These are phyloP conservation scores for Manis pentadactyla DNA, from an alignment of 2,797 vertebrate species.

Conservation along the genomic window DNA sequence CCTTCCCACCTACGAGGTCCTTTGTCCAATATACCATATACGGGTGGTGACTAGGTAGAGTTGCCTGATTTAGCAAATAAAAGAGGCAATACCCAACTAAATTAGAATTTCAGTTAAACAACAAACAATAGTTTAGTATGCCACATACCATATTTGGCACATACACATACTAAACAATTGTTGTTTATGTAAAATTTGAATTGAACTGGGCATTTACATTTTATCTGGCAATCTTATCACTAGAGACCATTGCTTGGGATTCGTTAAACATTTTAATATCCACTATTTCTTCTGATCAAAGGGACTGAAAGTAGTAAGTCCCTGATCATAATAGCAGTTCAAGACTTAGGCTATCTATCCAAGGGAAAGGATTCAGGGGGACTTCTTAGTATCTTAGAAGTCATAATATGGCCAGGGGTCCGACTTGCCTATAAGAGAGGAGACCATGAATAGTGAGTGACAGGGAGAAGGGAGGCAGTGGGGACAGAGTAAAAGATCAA, in stretches of 20 bases:
- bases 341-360: neutral
- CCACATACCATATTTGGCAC: neutral
- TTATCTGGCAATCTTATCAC: neutral
- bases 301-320: conserved; percentile 38
- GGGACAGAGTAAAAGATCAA: neutral
- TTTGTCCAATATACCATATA: neutral
- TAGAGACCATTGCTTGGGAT: neutral
- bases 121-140: neutral
- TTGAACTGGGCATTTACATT: neutral
- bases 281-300: conserved; percentile 54
- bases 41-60: neutral
- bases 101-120: neutral
- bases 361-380: neutral
- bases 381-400: conserved; percentile 25
- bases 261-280: neutral
- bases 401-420: neutral
- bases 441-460: neutral
- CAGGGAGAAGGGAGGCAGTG: neutral
- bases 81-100: neutral
- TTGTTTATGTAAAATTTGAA: conserved; percentile 7
- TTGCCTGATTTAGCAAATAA: neutral
- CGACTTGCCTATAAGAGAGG: neutral
- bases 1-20: neutral
- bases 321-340: neutral
- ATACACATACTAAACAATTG: neutral